Conservation (phyloP, 2,888 invertebrate species). For the Papilio demoleus region DNA sequence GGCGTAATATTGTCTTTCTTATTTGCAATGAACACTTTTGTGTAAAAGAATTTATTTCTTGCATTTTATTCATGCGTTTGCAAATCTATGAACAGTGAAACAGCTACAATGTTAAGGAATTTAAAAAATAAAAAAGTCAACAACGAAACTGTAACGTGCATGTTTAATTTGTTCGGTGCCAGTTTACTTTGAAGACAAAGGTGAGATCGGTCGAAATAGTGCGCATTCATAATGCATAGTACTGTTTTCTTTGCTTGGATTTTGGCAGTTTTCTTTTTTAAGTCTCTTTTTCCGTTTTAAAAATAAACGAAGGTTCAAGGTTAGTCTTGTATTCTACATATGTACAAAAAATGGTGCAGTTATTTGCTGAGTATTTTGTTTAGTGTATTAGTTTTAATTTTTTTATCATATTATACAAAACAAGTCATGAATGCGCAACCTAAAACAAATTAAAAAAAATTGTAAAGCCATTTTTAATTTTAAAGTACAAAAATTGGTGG, state of each 20-base stretch:
- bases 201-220: conserved; percentile 10
- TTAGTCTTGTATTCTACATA: background rate
- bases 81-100: too few relatives aligned
- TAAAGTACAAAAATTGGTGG: too few relatives aligned
- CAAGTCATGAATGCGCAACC: too few relatives aligned
- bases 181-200: conserved; percentile 3
- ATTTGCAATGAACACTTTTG: too few relatives aligned
- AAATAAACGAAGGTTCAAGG: background rate
- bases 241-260: conserved; percentile 10
- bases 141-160: background rate
- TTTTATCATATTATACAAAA: too few relatives aligned
- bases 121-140: background rate
- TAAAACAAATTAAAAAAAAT: too few relatives aligned
- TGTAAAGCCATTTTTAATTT: too few relatives aligned
- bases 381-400: too few relatives aligned
- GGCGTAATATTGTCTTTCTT: too few relatives aligned
- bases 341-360: background rate
- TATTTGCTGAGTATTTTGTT: background rate
- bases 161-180: conserved; percentile 5
- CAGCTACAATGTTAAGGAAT: background rate
- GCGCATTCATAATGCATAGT: conserved; percentile 6
- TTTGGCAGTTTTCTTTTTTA: background rate
- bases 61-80: background rate
- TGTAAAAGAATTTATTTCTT: too few relatives aligned
- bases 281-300: background rate